A percentile compares a stretch with the other conserved stretches of the same genome.
Conservation (phyloP, 2,888 invertebrate genomes). For the Ferrisia virgata region DNA sequence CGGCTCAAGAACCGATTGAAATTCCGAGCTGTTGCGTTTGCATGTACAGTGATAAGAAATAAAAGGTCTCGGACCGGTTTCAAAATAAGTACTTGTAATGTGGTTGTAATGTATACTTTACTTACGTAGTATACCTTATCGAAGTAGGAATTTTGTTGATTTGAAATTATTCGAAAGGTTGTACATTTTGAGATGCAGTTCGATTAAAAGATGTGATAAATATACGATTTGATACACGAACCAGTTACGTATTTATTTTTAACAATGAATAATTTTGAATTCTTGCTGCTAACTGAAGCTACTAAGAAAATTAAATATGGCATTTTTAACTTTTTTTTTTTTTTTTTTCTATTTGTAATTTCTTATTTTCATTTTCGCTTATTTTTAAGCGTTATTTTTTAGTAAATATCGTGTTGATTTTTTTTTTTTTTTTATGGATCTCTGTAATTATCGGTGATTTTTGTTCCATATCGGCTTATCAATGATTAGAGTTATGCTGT, state of each 20-base stretch:
- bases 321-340: neutral
- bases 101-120: no score
- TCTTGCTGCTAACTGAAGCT: neutral
- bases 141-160: neutral
- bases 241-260: neutral
- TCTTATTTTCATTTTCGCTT: neutral
- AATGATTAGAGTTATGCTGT: neutral
- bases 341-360: neutral
- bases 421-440: neutral
- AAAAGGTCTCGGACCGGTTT: neutral
- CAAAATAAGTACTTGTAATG: neutral
- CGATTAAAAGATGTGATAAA: neutral
- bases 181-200: neutral
- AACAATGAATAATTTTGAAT: neutral
- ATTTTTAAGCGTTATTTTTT: neutral
- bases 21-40: slow-evolving; percentile 18
- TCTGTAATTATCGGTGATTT: neutral
- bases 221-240: neutral
- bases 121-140: neutral
- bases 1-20: neutral
- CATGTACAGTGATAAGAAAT: neutral
- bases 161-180: neutral
- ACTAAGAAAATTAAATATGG: neutral
- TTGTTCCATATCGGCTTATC: neutral
- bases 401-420: neutral